Evolutionary conservation across 1,140 invertebrate species (phyloP), one percentile per base, ranked within the genome.

Genomic region (Cyclargus thomasi): DNA sequence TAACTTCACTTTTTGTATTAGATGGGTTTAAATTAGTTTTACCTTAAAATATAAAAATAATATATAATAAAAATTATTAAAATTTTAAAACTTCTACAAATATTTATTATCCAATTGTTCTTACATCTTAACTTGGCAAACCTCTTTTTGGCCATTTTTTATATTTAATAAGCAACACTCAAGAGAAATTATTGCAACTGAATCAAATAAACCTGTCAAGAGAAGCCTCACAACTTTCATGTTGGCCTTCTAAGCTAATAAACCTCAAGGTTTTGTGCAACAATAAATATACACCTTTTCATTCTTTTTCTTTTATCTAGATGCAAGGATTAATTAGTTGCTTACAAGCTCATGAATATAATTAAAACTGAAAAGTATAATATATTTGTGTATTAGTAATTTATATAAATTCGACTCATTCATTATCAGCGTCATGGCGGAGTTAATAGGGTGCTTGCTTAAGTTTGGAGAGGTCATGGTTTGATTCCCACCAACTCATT

Each of bases 11-110:
- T 16, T 74, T 77, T 35, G 74, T 70, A 72, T 80, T 74, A 53
- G 81, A 76, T 21, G 83, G 80, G 64, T 77, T 70, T 71, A 82
- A 81, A 35, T 70, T 77, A 64, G 74, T 68, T 70, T 78, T 81
- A 68, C 73, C 84, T 86, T 65, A 67, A 86, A 82, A 53, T 23
- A 39, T 47, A 47, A 47, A n/a, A 8, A 39, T 1, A 39, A 39
- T 6, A 39, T 1, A 39, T 8, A 39, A 39, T 39, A 11, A 39
- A 1, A 39, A 39, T n/a, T n/a, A n/a, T n/a, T 39, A 39, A 39
- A 39, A 11, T 39, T 39, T 39, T 39, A 39, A 39, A 39, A 39
- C 1, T 39, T 7, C 1, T 39, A 39, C n/a, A n/a, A n/a, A n/a
- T n/a, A n/a, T n/a, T n/a, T n/a, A n/a, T n/a, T n/a, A n/a, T 29